Conservation (phyloP, 2,797 vertebrate species). For the Oryzias dopingdopingensis region DNA sequence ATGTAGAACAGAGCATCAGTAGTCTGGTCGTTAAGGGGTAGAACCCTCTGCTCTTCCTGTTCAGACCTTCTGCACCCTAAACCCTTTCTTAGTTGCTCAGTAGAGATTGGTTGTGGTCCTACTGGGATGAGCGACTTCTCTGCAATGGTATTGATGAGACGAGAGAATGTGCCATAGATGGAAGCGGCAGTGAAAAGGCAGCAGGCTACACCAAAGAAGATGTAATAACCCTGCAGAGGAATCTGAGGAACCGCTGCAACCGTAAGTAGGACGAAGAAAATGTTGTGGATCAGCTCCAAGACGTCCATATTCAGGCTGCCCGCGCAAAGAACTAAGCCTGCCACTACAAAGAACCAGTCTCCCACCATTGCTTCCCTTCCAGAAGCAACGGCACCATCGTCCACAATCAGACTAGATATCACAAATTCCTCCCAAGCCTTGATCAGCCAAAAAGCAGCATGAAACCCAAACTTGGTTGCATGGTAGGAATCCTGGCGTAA, state of each 20-base stretch:
- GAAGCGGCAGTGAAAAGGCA: conserved; percentile 77
- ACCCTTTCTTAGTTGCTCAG: conserved; percentile 62
- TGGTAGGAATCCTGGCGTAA: conserved; percentile 84
- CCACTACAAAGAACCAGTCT: conserved; percentile 85
- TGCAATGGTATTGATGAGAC: conserved; percentile 86
- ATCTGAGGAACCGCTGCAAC: conserved; percentile 82
- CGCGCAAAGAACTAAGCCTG: conserved; percentile 75
- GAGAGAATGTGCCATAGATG: conserved; percentile 82
- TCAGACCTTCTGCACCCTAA: conserved; percentile 26
- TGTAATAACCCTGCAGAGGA: conserved; percentile 63
- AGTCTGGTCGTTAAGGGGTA: conserved; percentile 41
- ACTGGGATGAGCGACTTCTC: conserved; percentile 85
- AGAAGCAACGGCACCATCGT: conserved; percentile 19
- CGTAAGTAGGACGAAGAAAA: conserved; percentile 80
- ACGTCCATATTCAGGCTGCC: conserved; percentile 79
- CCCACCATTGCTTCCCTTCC: conserved; percentile 80
- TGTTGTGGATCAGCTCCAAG: conserved; percentile 83
- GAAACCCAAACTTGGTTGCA: conserved; percentile 84
- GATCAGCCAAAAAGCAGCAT: conserved; percentile 85
- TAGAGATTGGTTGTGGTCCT: conserved; percentile 77
- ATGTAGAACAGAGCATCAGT: conserved; percentile 85
- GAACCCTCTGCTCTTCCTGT: conserved; percentile 11
- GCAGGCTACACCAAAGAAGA: conserved; percentile 82
- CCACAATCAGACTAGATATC: conserved; percentile 53
- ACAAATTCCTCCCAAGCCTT: conserved; percentile 87